Base-by-base conservation (phyloP, 2,797 vertebrate species). In the Pristis pectinata region DNA sequence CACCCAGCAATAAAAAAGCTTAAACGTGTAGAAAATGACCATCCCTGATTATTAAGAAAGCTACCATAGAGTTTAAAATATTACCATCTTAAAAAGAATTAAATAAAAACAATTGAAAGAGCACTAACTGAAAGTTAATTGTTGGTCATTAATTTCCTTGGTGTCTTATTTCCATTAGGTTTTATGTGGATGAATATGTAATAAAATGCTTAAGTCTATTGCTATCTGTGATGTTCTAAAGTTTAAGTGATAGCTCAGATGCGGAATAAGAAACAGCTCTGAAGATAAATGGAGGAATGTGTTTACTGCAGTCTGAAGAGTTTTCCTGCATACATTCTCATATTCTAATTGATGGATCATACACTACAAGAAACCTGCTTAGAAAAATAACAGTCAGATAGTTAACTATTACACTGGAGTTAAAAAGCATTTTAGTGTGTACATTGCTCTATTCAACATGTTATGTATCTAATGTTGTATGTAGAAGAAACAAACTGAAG, bases 71-170 rank as follows among this genome's bases (percentile, higher is more conserved):
- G n/a, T 41, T 77, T 41, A 34, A 87, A 34, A 87, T 34, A 56
- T 59, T 59, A 87, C 77, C n/a, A 79, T 79, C 76, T 41, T 41
- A 41, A 59, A 34, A 59, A 34, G 5, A 59, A 87, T n/a, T 34
- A 87, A 59, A 59, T 59, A 8, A 87, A 87, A 87, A 87, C 83
- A 87, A 56, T 30, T 85, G 53, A 53, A 85, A 87, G 83, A 59
- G 5, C 30, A 59, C 83, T 59, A 87, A 87, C 87, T 59, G 27
- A 87, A 87, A 87, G 4, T 87, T 87, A 56, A 87, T 59, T 17
- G n/a, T 59, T 59, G 83, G 83, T 15, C 34, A 59, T 87, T 87
- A 59, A n/a, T 87, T 87, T 87, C 53, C 83, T 15, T 34, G 83
- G 49, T n/a, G 53, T 53, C 0, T 56, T 59, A 2, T 59, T 87